Evolutionary conservation across 2,888 invertebrate genomes (phyloP), one percentile per base, ranked within the genome.

Genomic region (Isoperla grammatica): DNA sequence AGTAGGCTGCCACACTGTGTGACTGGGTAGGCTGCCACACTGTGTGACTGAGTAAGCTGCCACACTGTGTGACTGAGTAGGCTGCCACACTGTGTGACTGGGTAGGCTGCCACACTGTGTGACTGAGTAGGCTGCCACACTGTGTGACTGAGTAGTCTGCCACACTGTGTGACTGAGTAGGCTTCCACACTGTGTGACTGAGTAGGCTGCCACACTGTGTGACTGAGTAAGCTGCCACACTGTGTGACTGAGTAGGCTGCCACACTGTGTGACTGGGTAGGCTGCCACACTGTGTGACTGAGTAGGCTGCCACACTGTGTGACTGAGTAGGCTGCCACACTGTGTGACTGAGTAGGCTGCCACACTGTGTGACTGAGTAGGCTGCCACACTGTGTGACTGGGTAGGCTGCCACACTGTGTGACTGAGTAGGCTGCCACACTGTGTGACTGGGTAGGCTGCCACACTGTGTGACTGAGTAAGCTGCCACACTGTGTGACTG

Each of bases 191-290:
- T n/a, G n/a, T n/a, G n/a, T 23, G 22, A 50, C 49, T 50, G 49
- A 35, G 49, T 50, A 50, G 49, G 49, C 49, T 50, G 35, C 48
- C 35, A 20, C n/a, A n/a, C n/a, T n/a, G n/a, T n/a, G n/a, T n/a
- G 5, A 8, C 29, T 6, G 29, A 8, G 4, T 29, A 6, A 8
- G 29, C n/a, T n/a, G n/a, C n/a, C n/a, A n/a, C n/a, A n/a, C n/a
- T n/a, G n/a, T n/a, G n/a, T 23, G 22, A 50, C 49, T 50, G 49
- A 35, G 49, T 50, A 50, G 49, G 49, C 49, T 50, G 35, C 48
- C 35, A 20, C n/a, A n/a, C n/a, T n/a, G n/a, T n/a, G n/a, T n/a
- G 5, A 8, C 29, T 6, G 29, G 29, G 4, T 29, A 6, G 29
- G 29, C n/a, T n/a, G n/a, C n/a, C n/a, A n/a, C n/a, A n/a, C n/a